Conservation (phyloP, 2,888 invertebrate genomes). For the Eulithis prunata region DNA sequence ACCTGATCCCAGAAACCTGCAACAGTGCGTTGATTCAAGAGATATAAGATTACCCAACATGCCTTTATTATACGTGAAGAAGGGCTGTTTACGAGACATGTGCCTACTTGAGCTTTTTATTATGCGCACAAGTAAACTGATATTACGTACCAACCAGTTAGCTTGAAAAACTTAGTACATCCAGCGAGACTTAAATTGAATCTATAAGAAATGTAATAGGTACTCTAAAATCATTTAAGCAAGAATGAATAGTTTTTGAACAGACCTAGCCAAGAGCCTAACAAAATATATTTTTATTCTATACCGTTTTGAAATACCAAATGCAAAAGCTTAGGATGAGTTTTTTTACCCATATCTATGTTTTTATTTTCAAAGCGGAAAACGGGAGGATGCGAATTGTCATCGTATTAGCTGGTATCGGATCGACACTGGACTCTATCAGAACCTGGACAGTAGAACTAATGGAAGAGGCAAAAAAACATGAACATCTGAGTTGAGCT, state of each 20-base stretch:
- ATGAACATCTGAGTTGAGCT: too few species aligned
- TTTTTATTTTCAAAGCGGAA: slow-evolving; percentile 31
- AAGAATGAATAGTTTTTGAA: too few species aligned
- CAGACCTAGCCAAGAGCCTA: too few species aligned
- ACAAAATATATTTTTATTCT: background rate
- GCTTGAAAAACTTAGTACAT: slow-evolving; percentile 8
- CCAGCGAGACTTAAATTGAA: slow-evolving; percentile 3
- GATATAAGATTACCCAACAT: slow-evolving; percentile 10
- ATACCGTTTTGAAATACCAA: background rate
- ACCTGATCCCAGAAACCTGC: slow-evolving; percentile 4
- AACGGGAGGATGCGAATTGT: slow-evolving; percentile 69
- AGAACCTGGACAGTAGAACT: slow-evolving; percentile 11
- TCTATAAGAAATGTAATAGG: background rate
- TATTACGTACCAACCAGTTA: slow-evolving; percentile 6
- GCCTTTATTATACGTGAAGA: slow-evolving; percentile 13
- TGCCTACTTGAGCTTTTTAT: slow-evolving; percentile 20
- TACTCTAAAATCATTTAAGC: background rate
- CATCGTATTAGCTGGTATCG: slow-evolving; percentile 73
- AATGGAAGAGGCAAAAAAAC: background rate
- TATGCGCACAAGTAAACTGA: slow-evolving; percentile 17
- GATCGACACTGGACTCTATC: slow-evolving; percentile 58
- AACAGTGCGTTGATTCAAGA: slow-evolving; percentile 3
- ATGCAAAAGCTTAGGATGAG: background rate
- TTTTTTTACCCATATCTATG: slow-evolving; percentile 12
- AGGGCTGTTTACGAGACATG: slow-evolving; percentile 24